A percentile compares a stretch with the other conserved stretches of the same genome.
phyloP scores from a whole-genome alignment of 2,113 vertebrate genomes.

The Atrichornis clamosus region DNA sequence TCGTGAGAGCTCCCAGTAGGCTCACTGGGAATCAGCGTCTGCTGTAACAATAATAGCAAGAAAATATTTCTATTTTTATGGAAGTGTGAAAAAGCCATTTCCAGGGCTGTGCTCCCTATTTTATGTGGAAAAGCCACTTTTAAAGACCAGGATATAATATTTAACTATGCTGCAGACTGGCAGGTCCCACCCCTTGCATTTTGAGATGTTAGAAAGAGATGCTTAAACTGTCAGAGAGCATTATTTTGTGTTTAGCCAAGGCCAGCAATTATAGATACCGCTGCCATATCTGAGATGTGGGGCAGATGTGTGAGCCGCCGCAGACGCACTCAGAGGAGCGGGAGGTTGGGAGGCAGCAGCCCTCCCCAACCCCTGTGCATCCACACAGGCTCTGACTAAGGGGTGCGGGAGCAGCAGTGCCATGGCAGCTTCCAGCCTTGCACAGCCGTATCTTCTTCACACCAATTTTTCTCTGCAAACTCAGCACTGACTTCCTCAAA shows the following conservation, averaged over 20 bases:
- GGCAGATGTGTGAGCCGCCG: accelerated
- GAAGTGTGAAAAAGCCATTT: background rate
- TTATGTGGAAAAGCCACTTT: background rate
- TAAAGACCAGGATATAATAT: background rate
- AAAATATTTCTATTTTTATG: background rate
- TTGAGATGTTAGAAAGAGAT: background rate
- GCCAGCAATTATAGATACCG: background rate
- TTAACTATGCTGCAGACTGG: background rate
- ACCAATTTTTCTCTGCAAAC: background rate
- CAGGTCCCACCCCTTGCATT: background rate
- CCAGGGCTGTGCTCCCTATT: background rate
- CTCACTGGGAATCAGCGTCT: background rate
- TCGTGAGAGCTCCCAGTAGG: background rate
- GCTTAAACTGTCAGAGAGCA: background rate
- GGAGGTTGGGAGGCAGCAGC: background rate
- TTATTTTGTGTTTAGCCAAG: background rate
- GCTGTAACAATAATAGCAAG: background rate
- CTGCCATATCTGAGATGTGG: accelerated
- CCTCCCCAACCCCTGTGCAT: background rate
- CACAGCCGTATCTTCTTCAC: background rate
- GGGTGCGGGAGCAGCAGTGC: background rate
- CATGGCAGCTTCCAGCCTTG: background rate
- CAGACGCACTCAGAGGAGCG: accelerated
- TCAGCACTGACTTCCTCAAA: background rate
- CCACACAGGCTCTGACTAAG: background rate